A percentile compares a stretch with the other conserved stretches of the same genome.
Conservation (phyloP, 2,888 invertebrate genomes). For the Netelia inedita region DNA sequence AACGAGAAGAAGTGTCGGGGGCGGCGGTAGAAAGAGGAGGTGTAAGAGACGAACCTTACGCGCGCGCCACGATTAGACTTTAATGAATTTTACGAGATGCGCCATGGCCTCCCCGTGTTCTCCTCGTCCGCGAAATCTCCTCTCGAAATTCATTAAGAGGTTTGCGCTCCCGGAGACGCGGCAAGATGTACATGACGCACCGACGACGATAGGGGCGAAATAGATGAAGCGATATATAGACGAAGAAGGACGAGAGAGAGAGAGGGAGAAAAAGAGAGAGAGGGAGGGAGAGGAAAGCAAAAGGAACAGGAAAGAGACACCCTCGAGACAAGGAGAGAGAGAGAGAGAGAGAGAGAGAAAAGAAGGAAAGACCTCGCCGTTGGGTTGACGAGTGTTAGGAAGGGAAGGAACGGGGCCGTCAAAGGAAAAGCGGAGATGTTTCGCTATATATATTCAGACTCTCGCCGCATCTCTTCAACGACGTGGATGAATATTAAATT, state of each 20-base stretch:
- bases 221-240: conserved; percentile 29
- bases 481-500: conserved; percentile 79
- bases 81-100: conserved; percentile 73
- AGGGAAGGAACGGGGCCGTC: conserved; percentile 65
- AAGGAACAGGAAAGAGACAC: conserved; percentile 58
- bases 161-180: conserved; percentile 68
- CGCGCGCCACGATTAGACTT: conserved; percentile 69
- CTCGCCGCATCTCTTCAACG: conserved; percentile 55
- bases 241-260: conserved; percentile 30
- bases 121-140: conserved; percentile 52
- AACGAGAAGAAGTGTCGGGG: conserved; percentile 35
- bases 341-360: conserved; percentile 47
- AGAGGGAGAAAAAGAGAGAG: conserved; percentile 38
- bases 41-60: conserved; percentile 7
- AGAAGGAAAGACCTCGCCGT: conserved; percentile 8
- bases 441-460: conserved; percentile 30
- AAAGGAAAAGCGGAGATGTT: conserved; percentile 68
- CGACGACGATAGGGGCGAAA: conserved; percentile 71
- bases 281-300: conserved; percentile 48
- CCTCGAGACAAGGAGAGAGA: conserved; percentile 47
- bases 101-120: conserved; percentile 58
- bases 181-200: conserved; percentile 44
- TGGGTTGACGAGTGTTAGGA: conserved; percentile 68
- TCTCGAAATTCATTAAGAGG: conserved; percentile 79
- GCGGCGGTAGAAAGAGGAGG: conserved; percentile 14